Conservation (phyloP, 2,888 invertebrate species). For the Deilephila elpenor region DNA sequence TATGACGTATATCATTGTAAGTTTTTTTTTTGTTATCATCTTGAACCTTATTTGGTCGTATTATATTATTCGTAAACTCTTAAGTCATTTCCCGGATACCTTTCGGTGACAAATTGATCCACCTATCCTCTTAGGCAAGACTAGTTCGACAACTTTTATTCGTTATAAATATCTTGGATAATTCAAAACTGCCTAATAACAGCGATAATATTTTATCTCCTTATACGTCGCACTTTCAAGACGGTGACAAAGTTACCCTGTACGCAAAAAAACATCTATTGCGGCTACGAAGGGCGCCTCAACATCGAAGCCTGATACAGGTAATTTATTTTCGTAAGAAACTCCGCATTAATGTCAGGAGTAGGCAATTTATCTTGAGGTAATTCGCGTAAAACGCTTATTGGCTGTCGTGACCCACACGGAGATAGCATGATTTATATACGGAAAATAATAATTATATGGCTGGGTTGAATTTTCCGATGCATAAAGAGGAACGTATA, state of each 20-base stretch:
- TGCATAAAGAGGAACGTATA: neutral
- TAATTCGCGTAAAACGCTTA: conserved; percentile 79
- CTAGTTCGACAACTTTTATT: no score
- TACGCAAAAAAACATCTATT: conserved; percentile 51
- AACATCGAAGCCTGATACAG: conserved; percentile 64
- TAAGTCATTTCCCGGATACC: no score
- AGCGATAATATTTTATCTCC: conserved; percentile 40
- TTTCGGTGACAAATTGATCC: no score
- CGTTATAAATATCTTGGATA: no score
- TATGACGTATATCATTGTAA: neutral
- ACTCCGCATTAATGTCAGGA: conserved; percentile 75
- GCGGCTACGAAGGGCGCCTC: conserved; percentile 50
- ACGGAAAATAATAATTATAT: conserved; percentile 32
- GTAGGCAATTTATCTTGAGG: conserved; percentile 74
- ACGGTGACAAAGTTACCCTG: conserved; percentile 58
- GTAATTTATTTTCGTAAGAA: conserved; percentile 73
- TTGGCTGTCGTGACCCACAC: conserved; percentile 73
- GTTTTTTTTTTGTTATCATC: neutral
- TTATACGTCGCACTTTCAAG: conserved; percentile 43
- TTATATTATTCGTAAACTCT: neutral
- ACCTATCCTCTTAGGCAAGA: no score
- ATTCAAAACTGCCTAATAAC: conserved; percentile 23
- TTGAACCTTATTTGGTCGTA: neutral
- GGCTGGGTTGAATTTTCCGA: conserved; percentile 22
- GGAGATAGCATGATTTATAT: conserved; percentile 57